Percentiles rank a stretch among this genome's conserved stretches.
Evolutionary conservation across 2,797 vertebrate species (phyloP).

Genomic region (Notolabrus celidotus): DNA sequence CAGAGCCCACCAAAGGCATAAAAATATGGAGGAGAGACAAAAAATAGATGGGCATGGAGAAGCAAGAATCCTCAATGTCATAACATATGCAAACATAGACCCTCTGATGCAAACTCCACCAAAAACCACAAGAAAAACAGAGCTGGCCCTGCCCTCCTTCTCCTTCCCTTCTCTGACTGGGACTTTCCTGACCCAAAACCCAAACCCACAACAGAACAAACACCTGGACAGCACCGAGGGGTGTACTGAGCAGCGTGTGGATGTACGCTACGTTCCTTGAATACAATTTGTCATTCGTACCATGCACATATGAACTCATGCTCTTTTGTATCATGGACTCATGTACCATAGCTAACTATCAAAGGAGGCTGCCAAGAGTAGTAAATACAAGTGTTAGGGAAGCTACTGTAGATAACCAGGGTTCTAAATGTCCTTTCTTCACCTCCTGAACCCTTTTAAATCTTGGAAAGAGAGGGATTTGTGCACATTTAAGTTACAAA

Average conservation of each 20-base stretch:
- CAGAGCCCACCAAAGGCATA: too few relatives aligned
- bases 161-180: conserved; percentile 23
- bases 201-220: conserved; percentile 43
- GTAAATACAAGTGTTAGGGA: too few relatives aligned
- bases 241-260: not conserved
- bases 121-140: conserved; percentile 29
- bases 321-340: not conserved
- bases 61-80: too few relatives aligned
- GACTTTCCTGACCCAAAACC: conserved; percentile 47
- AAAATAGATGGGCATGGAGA: too few relatives aligned
- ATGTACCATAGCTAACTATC: too few relatives aligned
- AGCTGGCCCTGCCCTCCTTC: not conserved
- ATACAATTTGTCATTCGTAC: not conserved
- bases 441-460: too few relatives aligned
- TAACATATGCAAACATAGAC: conserved; percentile 13
- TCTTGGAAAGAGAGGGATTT: too few relatives aligned
- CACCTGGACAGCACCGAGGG: conserved; percentile 22
- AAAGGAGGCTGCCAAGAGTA: too few relatives aligned
- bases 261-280: not conserved
- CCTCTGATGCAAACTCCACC: conserved; percentile 26
- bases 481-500: too few relatives aligned
- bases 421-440: too few relatives aligned
- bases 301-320: not conserved
- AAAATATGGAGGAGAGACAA: too few relatives aligned
- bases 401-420: too few relatives aligned